phyloP scores from a whole-genome alignment of 2,113 vertebrate genomes.

The Eolophus roseicapilla region DNA sequence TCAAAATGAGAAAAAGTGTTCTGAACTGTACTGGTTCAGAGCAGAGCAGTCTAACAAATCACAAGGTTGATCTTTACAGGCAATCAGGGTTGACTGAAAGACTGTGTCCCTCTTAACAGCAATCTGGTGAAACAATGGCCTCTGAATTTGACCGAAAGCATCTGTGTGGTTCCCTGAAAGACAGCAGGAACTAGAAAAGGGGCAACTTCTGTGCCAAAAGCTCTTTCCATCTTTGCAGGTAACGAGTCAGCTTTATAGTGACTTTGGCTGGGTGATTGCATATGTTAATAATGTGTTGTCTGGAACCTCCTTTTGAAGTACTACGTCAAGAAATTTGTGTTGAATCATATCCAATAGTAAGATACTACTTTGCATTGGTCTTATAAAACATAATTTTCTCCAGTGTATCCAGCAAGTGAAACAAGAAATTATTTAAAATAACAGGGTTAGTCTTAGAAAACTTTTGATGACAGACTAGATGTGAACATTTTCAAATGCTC shows the following conservation, averaged over 20 bases:
- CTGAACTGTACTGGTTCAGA: background rate
- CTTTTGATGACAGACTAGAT: background rate
- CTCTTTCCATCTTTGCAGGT: background rate
- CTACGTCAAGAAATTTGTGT: background rate
- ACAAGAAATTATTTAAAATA: background rate
- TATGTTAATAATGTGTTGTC: background rate
- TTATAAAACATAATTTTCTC: background rate
- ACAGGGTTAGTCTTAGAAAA: background rate
- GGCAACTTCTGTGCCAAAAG: background rate
- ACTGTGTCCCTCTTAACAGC: background rate
- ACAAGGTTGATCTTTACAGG: background rate
- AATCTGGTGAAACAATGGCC: background rate
- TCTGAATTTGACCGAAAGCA: background rate
- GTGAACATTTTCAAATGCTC: background rate
- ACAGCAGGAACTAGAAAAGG: background rate
- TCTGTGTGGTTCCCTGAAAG: background rate
- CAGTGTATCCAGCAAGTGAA: background rate
- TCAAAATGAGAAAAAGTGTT: background rate
- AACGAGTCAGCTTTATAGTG: background rate
- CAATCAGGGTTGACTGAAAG: background rate
- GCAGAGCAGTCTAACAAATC: background rate
- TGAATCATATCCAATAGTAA: background rate
- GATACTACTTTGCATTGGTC: background rate
- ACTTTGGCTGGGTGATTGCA: background rate
- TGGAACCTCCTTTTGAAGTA: background rate